Conservation (phyloP, 2,113 vertebrate species). For the Pterocles gutturalis region DNA sequence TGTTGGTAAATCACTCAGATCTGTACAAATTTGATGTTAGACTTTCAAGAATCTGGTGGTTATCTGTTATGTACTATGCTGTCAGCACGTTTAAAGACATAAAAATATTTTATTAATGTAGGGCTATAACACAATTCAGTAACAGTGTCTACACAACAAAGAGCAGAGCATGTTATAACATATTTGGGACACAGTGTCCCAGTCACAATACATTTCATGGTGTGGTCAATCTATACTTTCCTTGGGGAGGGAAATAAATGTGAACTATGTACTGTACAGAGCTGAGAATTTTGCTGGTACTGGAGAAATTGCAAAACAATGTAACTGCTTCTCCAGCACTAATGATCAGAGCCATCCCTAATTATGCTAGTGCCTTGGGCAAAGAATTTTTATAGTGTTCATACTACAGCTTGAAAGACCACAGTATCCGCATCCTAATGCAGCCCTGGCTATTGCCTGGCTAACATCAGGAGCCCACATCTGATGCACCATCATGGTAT, state of each 20-base stretch:
- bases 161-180: not conserved
- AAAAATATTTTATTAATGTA: conserved; percentile 18
- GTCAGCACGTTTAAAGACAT: conserved; percentile 13
- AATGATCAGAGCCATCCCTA: conserved; percentile 50
- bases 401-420: not conserved
- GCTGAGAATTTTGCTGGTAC: conserved; percentile 39
- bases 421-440: not conserved
- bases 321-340: not conserved
- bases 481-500: fast-evolving
- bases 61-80: conserved; percentile 24
- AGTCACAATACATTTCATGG: not conserved
- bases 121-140: not conserved
- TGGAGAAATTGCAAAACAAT: conserved; percentile 64
- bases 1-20: not conserved
- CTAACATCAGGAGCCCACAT: not conserved
- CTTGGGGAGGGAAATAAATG: conserved; percentile 34
- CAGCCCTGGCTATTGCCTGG: fast-evolving
- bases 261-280: not conserved
- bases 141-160: not conserved
- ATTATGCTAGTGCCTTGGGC: conserved; percentile 16
- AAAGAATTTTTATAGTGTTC: not conserved
- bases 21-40: not conserved
- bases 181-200: conserved; percentile 30
- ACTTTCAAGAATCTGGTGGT: conserved; percentile 8
- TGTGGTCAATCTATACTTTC: conserved; percentile 55